Base-by-base conservation (phyloP, 2,113 vertebrate species). In the Ceyx cyanopectus region DNA sequence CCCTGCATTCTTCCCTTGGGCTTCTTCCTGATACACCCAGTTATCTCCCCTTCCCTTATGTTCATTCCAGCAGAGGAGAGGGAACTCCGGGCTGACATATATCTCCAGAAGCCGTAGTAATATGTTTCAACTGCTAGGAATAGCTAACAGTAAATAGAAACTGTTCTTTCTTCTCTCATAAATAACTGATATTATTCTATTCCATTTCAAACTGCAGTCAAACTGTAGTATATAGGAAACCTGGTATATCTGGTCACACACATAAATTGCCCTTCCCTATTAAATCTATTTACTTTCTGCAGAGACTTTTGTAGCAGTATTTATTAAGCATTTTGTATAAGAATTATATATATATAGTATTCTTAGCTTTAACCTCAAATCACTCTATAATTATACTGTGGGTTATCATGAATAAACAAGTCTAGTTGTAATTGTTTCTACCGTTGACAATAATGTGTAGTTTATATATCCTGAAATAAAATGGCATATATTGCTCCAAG, bases 391-490 rank as follows among this genome's bases (percentile, higher is more conserved):
- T 51, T 29, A 26, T 60, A n/a, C 66, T 92, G 70, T 48, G 23
- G 34, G 40, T 63, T 90, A 94, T 62, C 69, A 53, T 60, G 57
- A 91, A 83, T 74, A 87, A 75, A 43, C 40, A 85, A 58, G 61
- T 85, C 57, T 78, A 46, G 23, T 86, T 91, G 51, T 60, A 91
- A 90, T 81, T 88, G 41, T 87, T 93, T 85, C 56, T 91, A 60
- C 82, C 85, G 29, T 50, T 84, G 65, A 92, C 61, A 86, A 83
- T 83, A 83, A 77, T 10, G 24, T 75, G 30, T 30, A 67, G 45
- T 84, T 93, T 92, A 88, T 78, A 75, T 30, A 54, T 81, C 65
- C 90, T 86, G 80, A 87, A 90, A 87, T 92, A 93, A 95, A 93
- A 78, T 40, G 6, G 15, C 75, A 67, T 81, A 34, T 74, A 75